phyloP scores from a whole-genome alignment of 2,113 vertebrate species.

The Ceyx melanurus region DNA sequence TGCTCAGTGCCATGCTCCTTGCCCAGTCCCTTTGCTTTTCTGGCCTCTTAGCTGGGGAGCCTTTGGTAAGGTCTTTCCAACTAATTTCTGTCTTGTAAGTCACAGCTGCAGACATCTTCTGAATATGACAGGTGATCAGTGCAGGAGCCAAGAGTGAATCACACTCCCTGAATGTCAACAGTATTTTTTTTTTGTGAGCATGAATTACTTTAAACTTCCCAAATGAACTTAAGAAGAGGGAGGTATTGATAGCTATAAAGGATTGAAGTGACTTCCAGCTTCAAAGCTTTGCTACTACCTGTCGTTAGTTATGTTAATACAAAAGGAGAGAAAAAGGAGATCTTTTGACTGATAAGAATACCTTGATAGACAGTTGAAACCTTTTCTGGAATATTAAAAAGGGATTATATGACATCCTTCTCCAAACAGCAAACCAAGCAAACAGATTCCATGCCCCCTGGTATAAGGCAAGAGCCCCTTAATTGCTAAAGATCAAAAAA shows the following conservation, averaged over 20 bases:
- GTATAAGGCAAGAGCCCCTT: neutral
- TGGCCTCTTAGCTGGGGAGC: neutral
- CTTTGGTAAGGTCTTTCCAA: neutral
- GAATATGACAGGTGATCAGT: neutral
- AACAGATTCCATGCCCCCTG: neutral
- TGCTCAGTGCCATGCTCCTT: rapidly evolving
- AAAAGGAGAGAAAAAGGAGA: neutral
- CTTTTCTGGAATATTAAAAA: conserved; percentile 30
- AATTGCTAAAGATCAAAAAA: neutral
- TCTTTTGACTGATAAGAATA: conserved; percentile 12
- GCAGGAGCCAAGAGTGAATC: neutral
- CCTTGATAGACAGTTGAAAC: conserved; percentile 16
- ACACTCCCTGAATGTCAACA: neutral
- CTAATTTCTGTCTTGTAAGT: neutral
- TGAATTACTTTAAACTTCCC: conserved; percentile 39
- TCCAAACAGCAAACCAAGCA: neutral
- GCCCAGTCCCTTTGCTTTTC: neutral
- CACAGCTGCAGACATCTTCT: neutral
- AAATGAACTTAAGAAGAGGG: neutral
- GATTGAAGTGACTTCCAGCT: neutral
- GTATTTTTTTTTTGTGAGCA: neutral
- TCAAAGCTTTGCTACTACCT: conserved; percentile 30
- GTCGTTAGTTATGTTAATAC: conserved; percentile 14
- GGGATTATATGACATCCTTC: neutral
- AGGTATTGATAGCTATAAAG: neutral